Conservation (phyloP, 2,797 vertebrate genomes). For the Pseudopleuronectes americanus region DNA sequence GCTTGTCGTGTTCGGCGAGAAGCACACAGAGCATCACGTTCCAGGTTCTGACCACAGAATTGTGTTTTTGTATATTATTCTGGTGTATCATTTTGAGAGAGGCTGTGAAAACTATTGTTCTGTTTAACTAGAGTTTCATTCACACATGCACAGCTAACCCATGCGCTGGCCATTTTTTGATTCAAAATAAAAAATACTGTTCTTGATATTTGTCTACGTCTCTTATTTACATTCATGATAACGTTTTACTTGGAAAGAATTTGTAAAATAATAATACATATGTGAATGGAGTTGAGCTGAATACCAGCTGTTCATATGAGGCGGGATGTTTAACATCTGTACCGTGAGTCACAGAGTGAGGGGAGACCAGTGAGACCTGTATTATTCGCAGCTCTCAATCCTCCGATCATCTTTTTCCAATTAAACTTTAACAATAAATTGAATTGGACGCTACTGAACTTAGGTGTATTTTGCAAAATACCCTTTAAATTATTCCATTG, state of each 20-base stretch:
- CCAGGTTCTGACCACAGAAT: conserved; percentile 66
- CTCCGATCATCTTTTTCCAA: conserved; percentile 5
- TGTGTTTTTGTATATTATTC: conserved; percentile 78
- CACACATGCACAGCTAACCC: conserved; percentile 93
- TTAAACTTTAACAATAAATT: conserved; percentile 19
- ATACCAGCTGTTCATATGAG: conserved; percentile 31
- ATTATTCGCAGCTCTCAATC: conserved; percentile 7
- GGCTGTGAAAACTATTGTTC: conserved; percentile 84
- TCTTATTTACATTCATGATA: conserved; percentile 40
- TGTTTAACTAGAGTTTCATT: conserved; percentile 87
- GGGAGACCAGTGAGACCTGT: conserved; percentile 9
- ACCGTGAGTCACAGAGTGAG: conserved; percentile 45
- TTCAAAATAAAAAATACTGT: conserved; percentile 75
- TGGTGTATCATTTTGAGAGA: conserved; percentile 82
- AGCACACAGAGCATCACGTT: conserved; percentile 37
- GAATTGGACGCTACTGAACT: conserved; percentile 15
- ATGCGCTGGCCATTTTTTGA: conserved; percentile 87
- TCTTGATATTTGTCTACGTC: conserved; percentile 68
- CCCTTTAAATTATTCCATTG: conserved; percentile 1
- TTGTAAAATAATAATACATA: conserved; percentile 5
- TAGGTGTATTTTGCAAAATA: conserved; percentile 1
- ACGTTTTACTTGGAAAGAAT: conserved; percentile 11
- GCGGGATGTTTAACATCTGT: conserved; percentile 50
- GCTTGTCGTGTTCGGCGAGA: conserved; percentile 67
- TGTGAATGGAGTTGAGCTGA: conserved; percentile 1